These are phyloP conservation scores for Carabus problematicus DNA, from an alignment of 2,888 invertebrate genomes.

Conservation along the genomic window DNA sequence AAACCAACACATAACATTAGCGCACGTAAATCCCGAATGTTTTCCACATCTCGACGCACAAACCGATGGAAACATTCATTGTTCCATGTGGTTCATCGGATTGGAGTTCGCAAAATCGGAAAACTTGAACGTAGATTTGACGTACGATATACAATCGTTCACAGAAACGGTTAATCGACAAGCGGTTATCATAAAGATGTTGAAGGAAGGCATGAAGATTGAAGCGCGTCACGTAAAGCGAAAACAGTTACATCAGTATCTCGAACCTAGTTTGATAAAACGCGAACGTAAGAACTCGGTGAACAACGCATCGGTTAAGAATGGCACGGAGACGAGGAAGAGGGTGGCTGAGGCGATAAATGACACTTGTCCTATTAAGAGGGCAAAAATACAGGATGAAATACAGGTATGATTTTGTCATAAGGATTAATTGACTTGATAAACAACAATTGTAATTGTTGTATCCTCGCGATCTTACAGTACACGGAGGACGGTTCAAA, in stretches of 20 bases:
- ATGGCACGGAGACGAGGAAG: constrained; percentile 47
- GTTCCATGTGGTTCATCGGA: constrained; percentile 98
- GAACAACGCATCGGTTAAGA: constrained; percentile 45
- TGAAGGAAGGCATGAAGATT: constrained; percentile 78
- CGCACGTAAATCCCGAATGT: constrained; percentile 95
- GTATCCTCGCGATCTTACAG: constrained; percentile 52
- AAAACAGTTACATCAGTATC: constrained; percentile 76
- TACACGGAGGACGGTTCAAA: constrained; percentile 59
- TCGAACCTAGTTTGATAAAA: constrained; percentile 73
- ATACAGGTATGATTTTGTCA: constrained; percentile 41
- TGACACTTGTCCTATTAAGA: constrained; percentile 46
- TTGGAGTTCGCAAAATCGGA: constrained; percentile 88
- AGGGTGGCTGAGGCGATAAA: constrained; percentile 47
- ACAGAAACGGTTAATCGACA: constrained; percentile 85
- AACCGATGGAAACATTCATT: constrained; percentile 65
- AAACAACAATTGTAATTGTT: constrained; percentile 45
- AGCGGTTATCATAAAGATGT: constrained; percentile 73
- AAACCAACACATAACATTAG: constrained; percentile 88
- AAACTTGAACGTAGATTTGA: constrained; percentile 90
- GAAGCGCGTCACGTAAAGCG: constrained; percentile 89
- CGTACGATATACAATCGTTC: constrained; percentile 90
- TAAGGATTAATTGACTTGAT: neutral
- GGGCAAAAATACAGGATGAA: constrained; percentile 46
- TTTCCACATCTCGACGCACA: constrained; percentile 64
- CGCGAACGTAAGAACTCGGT: constrained; percentile 72